These are phyloP conservation scores for Manis javanica DNA, from an alignment of 2,797 vertebrate species.

Conservation along the genomic window DNA sequence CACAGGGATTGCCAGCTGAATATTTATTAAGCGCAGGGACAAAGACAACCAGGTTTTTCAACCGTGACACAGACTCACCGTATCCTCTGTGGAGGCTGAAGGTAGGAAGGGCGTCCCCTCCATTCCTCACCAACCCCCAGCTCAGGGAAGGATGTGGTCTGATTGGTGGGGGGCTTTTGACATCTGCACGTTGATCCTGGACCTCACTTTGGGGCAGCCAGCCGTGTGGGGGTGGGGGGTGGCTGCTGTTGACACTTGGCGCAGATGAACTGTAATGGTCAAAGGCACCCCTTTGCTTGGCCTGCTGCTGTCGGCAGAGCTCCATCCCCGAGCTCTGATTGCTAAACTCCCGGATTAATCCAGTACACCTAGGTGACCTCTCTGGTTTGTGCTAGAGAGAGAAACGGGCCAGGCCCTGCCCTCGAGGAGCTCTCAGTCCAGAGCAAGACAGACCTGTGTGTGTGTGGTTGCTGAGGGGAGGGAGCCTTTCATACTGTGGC, in stretches of 20 bases:
- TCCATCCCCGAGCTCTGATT: neutral
- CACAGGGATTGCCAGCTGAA: slow-evolving; percentile 98
- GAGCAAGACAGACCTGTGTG: neutral
- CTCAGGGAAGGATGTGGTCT: neutral
- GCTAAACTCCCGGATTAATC: neutral
- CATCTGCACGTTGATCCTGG: neutral
- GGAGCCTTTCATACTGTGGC: neutral
- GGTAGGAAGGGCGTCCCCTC: slow-evolving; percentile 86
- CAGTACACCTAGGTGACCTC: neutral
- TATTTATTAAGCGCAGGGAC: slow-evolving; percentile 98
- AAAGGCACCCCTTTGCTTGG: neutral
- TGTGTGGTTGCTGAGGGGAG: neutral
- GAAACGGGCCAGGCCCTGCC: neutral
- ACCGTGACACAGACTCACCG: slow-evolving; percentile 97
- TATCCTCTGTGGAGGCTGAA: slow-evolving; percentile 99
- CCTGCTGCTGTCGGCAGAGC: neutral
- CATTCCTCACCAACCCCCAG: neutral
- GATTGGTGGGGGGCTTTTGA: neutral
- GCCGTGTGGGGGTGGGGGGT: neutral
- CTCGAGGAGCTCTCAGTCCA: neutral
- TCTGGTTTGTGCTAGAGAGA: neutral
- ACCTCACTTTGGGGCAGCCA: neutral
- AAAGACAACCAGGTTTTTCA: slow-evolving; percentile 99
- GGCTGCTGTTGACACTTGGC: accelerated
- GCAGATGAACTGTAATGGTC: neutral